Evolutionary conservation across 2,888 invertebrate genomes (phyloP).

Genomic region (Teleiodes luculella): DNA sequence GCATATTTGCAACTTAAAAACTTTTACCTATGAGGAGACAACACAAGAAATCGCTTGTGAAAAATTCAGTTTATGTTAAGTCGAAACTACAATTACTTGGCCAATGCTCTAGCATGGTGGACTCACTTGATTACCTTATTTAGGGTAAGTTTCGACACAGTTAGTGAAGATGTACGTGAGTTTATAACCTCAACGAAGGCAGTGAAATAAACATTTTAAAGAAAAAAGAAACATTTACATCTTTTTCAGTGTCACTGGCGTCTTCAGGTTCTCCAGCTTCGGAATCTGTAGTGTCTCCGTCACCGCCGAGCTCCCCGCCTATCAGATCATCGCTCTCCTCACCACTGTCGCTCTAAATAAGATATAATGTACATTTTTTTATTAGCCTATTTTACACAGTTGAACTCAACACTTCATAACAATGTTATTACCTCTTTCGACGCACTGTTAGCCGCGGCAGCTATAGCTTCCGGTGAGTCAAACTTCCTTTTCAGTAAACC

Average conservation of each 20-base stretch:
- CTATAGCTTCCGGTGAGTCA: conserved; percentile 28
- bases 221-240: conserved; percentile 45
- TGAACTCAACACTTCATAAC: not conserved
- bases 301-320: conserved; percentile 43
- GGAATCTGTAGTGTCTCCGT: conserved; percentile 55
- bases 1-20: no score
- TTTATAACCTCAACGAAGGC: no score
- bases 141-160: no score
- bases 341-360: conserved; percentile 27
- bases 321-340: conserved; percentile 44
- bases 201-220: not conserved
- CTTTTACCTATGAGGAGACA: no score
- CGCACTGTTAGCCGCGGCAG: conserved; percentile 22
- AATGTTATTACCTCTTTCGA: conserved; percentile 28
- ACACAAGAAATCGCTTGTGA: no score
- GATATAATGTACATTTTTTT: not conserved
- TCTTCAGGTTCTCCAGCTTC: conserved; percentile 66
- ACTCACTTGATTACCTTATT: no score
- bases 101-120: no score
- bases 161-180: not conserved
- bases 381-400: not conserved
- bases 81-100: no score
- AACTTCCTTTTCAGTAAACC: conserved; percentile 63
- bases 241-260: conserved; percentile 59
- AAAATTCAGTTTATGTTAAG: no score